A percentile compares a stretch with the other conserved stretches of the same genome.
Evolutionary conservation across 2,113 vertebrate species (phyloP).

Genomic region (Cebus imitator): DNA sequence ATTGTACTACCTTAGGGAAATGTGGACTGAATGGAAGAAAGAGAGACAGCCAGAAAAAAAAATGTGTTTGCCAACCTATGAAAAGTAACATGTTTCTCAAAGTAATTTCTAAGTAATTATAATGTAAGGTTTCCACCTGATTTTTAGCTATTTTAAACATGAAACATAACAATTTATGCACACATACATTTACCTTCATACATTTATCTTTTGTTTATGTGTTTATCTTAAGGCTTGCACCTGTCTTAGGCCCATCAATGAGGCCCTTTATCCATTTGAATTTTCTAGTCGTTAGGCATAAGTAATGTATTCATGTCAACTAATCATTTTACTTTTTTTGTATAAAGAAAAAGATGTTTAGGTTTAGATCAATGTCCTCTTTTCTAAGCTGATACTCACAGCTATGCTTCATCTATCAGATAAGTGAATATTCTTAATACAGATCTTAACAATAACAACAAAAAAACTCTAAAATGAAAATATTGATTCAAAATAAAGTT

Average conservation of each 20-base stretch:
- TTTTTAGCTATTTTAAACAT: neutral
- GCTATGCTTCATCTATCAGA: constrained; percentile 7
- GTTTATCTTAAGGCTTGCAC: neutral
- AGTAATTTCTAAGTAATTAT: neutral
- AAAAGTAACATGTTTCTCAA: neutral
- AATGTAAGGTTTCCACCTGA: neutral
- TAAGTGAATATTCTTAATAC: neutral
- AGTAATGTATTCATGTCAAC: neutral
- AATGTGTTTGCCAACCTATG: neutral
- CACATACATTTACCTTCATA: neutral
- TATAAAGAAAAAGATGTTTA: constrained; percentile 24
- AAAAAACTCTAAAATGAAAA: constrained; percentile 25
- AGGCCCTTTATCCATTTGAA: neutral
- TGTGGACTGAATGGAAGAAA: neutral
- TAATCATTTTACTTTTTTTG: constrained; percentile 18
- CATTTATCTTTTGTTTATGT: neutral
- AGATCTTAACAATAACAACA: neutral
- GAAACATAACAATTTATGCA: neutral
- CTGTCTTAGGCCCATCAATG: neutral
- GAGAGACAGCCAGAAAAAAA: constrained; percentile 30
- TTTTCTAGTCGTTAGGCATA: constrained; percentile 1
- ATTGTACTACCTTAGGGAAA: constrained; percentile 17
- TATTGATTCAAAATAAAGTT: neutral
- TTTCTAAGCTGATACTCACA: constrained; percentile 11
- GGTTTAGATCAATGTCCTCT: neutral